Evolutionary conservation across 2,888 invertebrate genomes (phyloP), one percentile per base, ranked within the genome.

Genomic region (Habroteleia sp.): DNA sequence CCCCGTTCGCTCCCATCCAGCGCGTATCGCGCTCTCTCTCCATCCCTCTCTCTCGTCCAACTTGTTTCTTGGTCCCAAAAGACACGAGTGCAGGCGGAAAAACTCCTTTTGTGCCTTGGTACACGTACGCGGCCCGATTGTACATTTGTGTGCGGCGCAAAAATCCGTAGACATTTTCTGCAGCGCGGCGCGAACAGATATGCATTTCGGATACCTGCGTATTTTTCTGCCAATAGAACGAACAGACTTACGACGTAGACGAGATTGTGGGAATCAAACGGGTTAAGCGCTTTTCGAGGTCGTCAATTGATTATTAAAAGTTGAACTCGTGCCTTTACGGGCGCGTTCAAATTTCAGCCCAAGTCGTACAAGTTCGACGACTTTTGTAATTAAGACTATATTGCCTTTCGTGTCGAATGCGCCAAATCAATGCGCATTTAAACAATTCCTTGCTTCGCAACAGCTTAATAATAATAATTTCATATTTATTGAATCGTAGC

Each of bases 1-100:
- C 77, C 84, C 84, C 65, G 58, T 58, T 56, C 65, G 65, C 76
- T 56, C 42, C 58, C 72, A 63, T 69, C 62, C 54, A 54, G 35
- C 71, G 56, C 58, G 33, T 77, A 41, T 72, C 71, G 29, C 41
- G 14, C 54, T 62, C 27, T 29, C 5, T 44, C 29, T n/a, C 14
- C 4, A 1, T 46, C 20, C 17, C 14, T 14, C 13, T 13, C 39
- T 29, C 1, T 27, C 31, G 8, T 20, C 10, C 29, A 37, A 3
- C 37, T 52, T 44, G 65, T 52, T 54, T 52, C 29, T 37, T 35
- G 44, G 35, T 11, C 44, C 35, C 35, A 25, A 52, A 54, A 54
- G 44, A 58, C 50, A 58, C 50, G 29, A n/a, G n/a, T n/a, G 20
- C 27, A 6, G 16, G 23, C 52, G 52, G 48, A 58, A 54, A 74